Evolutionary conservation across 2,797 vertebrate genomes (phyloP).

Genomic region (Picus viridis): DNA sequence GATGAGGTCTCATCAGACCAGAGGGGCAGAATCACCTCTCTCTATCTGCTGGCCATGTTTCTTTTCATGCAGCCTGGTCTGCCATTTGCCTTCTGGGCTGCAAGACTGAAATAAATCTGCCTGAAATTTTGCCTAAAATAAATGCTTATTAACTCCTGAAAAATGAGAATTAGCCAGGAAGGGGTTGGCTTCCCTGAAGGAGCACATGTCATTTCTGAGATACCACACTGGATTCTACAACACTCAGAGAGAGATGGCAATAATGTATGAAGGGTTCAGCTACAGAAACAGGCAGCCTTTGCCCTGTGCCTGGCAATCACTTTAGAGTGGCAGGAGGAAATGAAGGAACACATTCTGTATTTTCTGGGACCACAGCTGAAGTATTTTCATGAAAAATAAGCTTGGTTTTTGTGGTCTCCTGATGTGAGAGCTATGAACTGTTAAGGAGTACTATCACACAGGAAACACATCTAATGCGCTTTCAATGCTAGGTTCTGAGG

Average conservation of each 20-base stretch:
- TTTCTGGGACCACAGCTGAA: neutral
- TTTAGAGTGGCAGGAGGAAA: neutral
- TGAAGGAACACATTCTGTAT: neutral
- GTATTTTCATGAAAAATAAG: neutral
- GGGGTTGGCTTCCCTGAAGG: neutral
- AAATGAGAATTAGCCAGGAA: neutral
- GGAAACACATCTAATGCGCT: slow-evolving; percentile 41
- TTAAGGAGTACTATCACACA: slow-evolving; percentile 11
- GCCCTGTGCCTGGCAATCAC: neutral
- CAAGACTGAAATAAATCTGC: too few relatives aligned
- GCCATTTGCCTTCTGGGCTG: too few relatives aligned
- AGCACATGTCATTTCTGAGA: neutral
- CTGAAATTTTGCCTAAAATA: neutral
- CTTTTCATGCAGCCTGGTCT: too few relatives aligned
- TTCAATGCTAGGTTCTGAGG: neutral
- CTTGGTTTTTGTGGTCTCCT: neutral
- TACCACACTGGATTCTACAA: neutral
- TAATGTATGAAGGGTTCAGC: neutral
- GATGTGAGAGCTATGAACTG: slow-evolving; percentile 7
- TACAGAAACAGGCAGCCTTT: neutral
- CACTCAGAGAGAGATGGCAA: neutral
- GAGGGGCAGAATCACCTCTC: too few relatives aligned
- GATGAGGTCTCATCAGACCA: too few relatives aligned
- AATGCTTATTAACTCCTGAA: neutral
- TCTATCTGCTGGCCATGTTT: too few relatives aligned